Base-by-base conservation (phyloP, 2,113 vertebrate species). In the Stegastes partitus region DNA sequence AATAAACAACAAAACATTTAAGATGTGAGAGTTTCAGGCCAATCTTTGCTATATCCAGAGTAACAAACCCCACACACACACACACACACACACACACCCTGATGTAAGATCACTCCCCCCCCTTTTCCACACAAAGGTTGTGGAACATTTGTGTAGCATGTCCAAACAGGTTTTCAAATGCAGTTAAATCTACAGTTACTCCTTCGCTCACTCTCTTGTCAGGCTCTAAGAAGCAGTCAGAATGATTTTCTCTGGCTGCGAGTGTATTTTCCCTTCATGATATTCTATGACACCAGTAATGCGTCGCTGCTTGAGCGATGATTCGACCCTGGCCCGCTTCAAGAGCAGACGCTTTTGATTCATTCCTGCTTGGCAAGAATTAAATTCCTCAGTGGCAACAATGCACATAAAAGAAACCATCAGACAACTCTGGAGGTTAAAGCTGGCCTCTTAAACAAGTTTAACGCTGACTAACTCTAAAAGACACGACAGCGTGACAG, bases 1-100 rank as follows among this genome's bases (percentile, higher is more conserved):
- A 65, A 73, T 47, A 57, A 64, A 26, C 7, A 25, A 74, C 15
- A 80, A n/a, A 39, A 9, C 12, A 64, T 28, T 66, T 16, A 49
- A 3, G 2, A 65, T 73, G 19, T 5, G 8, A 64, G 61, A 59
- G 18, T 19, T 23, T 75, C 55, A 45, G 19, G 8, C 31, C 5
- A 62, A 6, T 51, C 45, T 16, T 5, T 47, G 45, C 45, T 34
- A 34, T 10, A 34, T 34, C 31, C 31, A 34, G 31, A 34, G 31
- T 9, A 34, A 34, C 31, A 34, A 34, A 34, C 8, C 31, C 8
- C 39, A 42, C 15, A 8, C 12, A 3, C 3, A 15, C 39, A n/a
- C n/a, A n/a, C n/a, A n/a, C n/a, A n/a, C 31, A 34, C 39, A 42
- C 15, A 8, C 12, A 3, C 3, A 15, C 39, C 12, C 39, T 42